Conservation (phyloP, 1,140 invertebrate species). For the Zaprionus camerounensis region DNA sequence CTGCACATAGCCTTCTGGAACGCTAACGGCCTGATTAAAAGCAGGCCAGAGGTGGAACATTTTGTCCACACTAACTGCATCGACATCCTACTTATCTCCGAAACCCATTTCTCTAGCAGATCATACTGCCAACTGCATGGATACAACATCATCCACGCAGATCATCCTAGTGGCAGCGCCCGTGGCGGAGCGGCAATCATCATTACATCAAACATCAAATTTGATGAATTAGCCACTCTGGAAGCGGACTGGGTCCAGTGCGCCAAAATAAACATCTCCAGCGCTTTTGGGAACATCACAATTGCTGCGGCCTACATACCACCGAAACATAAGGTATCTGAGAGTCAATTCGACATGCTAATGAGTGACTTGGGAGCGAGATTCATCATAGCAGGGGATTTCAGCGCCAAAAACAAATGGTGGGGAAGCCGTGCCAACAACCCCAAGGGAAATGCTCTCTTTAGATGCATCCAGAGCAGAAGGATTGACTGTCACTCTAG, state of each 20-base stretch:
- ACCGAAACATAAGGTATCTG: background rate
- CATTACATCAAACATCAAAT: background rate
- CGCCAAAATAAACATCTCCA: background rate
- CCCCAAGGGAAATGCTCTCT: constrained; percentile 1
- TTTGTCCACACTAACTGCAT: background rate
- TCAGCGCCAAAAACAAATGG: background rate
- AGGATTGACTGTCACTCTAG: background rate
- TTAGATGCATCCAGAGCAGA: background rate
- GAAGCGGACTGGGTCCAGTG: background rate
- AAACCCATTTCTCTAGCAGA: background rate
- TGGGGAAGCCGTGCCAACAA: background rate
- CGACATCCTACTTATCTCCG: background rate
- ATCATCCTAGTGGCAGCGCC: background rate
- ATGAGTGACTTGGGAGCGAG: background rate
- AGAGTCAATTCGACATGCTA: background rate
- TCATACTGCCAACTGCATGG: background rate
- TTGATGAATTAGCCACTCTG: background rate
- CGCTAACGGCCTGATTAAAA: background rate
- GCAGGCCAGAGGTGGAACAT: constrained; percentile 5
- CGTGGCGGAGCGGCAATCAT: background rate
- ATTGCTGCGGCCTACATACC: background rate
- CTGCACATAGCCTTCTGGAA: background rate
- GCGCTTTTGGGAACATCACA: background rate
- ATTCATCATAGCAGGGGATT: background rate
- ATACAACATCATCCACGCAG: background rate